Evolutionary conservation across 2,113 vertebrate species (phyloP).

Genomic region (Rhinoderma darwinii): DNA sequence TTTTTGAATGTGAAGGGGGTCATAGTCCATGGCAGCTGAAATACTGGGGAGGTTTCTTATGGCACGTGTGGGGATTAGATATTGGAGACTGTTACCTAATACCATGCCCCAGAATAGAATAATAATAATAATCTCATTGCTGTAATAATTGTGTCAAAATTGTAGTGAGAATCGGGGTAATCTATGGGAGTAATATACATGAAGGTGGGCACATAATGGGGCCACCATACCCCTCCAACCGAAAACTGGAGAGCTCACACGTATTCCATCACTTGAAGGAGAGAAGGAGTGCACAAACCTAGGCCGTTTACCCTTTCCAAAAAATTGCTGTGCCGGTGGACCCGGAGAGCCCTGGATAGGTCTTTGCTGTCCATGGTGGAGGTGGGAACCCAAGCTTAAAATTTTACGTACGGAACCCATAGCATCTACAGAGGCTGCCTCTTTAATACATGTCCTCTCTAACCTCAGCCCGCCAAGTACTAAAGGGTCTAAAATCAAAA

Average conservation of each 20-base stretch:
- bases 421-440: too few relatives aligned
- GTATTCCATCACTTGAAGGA: neutral
- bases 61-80: neutral
- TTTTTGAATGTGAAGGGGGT: neutral
- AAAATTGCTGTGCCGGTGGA: neutral
- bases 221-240: neutral
- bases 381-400: neutral
- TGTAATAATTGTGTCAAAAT: neutral
- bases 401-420: neutral
- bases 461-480: too few relatives aligned
- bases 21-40: neutral
- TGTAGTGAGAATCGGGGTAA: neutral
- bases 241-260: neutral
- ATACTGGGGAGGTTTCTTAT: neutral
- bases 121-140: neutral
- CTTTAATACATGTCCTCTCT: neutral
- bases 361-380: neutral
- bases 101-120: neutral
- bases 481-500: too few relatives aligned
- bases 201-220: neutral
- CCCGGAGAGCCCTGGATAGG: neutral
- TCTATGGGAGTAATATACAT: neutral
- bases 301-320: neutral
- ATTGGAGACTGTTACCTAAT: neutral
- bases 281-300: neutral